phyloP scores from a whole-genome alignment of 2,113 vertebrate species.

The Arothron firmamentum region DNA sequence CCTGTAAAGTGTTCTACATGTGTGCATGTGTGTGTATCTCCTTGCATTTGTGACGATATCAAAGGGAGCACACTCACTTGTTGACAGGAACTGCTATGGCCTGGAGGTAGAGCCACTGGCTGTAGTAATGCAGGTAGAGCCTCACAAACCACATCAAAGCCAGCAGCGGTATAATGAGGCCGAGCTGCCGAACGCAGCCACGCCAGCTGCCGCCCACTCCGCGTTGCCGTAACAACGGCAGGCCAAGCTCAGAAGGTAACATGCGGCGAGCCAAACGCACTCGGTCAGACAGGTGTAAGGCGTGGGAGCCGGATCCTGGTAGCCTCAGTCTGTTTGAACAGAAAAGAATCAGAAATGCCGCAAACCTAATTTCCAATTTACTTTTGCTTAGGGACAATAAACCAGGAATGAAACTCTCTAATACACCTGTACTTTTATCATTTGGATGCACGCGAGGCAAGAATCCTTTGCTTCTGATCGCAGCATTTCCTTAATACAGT shows the following conservation, averaged over 20 bases:
- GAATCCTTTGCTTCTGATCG: conserved; percentile 1
- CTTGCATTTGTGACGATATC: conserved; percentile 47
- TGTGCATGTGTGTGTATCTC: conserved; percentile 25
- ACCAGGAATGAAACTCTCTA: not conserved
- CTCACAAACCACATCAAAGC: conserved; percentile 86
- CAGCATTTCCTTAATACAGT: conserved; percentile 8
- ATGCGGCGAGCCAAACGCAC: conserved; percentile 65
- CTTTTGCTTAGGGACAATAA: not conserved
- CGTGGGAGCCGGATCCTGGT: conserved; percentile 8
- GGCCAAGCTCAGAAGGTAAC: conserved; percentile 77
- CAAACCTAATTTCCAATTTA: not conserved
- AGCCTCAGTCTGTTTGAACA: conserved; percentile 36
- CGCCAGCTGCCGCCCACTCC: conserved; percentile 47
- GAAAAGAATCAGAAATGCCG: not conserved
- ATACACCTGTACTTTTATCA: not conserved
- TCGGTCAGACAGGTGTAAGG: conserved; percentile 50
- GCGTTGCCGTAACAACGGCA: conserved; percentile 67
- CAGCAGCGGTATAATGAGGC: conserved; percentile 75
- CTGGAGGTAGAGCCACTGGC: conserved; percentile 91
- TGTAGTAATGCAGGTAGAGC: conserved; percentile 90
- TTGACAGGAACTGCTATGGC: conserved; percentile 83
- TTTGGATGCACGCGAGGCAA: too few species aligned
- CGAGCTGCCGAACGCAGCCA: conserved; percentile 71
- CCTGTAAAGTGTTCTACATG: conserved; percentile 8
- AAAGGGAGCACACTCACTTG: conserved; percentile 83